Percentiles rank a stretch among this genome's conserved stretches.
phyloP scores from a whole-genome alignment of 2,797 vertebrate species.

The Hylomyscus alleni region DNA sequence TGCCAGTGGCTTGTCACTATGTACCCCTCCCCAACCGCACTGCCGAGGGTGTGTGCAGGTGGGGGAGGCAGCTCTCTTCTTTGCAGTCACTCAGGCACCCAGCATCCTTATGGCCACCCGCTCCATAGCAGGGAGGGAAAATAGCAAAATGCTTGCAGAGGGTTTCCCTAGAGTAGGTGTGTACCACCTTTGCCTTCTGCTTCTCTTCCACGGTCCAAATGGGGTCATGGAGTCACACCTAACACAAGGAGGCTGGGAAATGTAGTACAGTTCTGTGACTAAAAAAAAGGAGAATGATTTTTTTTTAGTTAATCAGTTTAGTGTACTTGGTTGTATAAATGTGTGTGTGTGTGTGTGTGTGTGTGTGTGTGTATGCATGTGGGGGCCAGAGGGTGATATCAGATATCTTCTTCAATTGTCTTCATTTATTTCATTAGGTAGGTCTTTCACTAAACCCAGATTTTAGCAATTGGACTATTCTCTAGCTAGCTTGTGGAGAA shows the following conservation, averaged over 20 bases:
- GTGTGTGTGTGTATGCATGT: not conserved
- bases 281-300: not conserved
- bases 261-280: not conserved
- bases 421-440: not conserved
- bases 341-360: not conserved
- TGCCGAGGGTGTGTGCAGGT: not conserved
- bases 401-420: not conserved
- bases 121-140: not conserved
- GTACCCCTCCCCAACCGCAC: not conserved
- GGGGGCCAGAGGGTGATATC: not conserved
- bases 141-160: not conserved
- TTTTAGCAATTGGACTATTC: not conserved
- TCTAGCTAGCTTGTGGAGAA: not conserved
- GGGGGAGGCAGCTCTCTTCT: not conserved
- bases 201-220: not conserved
- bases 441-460: not conserved
- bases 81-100: not conserved
- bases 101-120: not conserved
- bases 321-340: not conserved
- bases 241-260: conserved; percentile 16
- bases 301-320: not conserved
- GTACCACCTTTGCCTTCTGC: not conserved
- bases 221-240: not conserved
- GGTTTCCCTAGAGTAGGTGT: not conserved
- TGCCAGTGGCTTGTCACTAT: not conserved